Evolutionary conservation across 2,113 vertebrate genomes (phyloP), one percentile per base, ranked within the genome.

Genomic region (Hirundichthys speculiger): DNA sequence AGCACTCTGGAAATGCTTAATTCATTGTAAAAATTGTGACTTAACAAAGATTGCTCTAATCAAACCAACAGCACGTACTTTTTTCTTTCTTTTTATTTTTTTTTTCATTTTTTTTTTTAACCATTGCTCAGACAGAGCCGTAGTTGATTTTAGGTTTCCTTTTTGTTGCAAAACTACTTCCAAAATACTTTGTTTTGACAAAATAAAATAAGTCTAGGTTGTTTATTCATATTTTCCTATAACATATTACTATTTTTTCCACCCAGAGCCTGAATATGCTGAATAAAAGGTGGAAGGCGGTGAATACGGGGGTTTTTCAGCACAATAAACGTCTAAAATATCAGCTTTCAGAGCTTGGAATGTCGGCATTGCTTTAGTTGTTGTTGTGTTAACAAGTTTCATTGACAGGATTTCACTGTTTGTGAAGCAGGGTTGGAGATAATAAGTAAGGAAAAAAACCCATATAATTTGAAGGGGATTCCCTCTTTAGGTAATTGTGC

Each of bases 391-490:
- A 34, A 34, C 30, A n/a, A 55, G 64, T 19, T 24, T 45, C 64
- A 13, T 67, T 77, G 42, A 64, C 73, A 71, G 57, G 53, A 13
- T 45, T 48, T 18, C 38, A 27, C 20, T 51, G 19, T 55, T 52
- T 39, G 22, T 34, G 6, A 34, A 10, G 30, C 25, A 10, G 30
- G 30, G 22, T 2, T 45, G 4, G n/a, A 27, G 42, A 64, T 50
- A 25, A 62, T 52, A 30, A 53, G 34, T 55, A 13, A n/a, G 18
- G 21, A n/a, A 64, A 18, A 75, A 76, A 55, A 11, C 59, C 67
- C 67, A 46, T 24, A 56, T 40, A 21, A 56, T 75, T 55, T 49
- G 16, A 60, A 56, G 6, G 34, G 66, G 46, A 61, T 64, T 71
- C 43, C 82, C 69, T 53, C 0, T 48, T 24, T 25, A 18, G 34